Evolutionary conservation across 1,140 invertebrate species (phyloP).

Genomic region (Tetraneura akinire): DNA sequence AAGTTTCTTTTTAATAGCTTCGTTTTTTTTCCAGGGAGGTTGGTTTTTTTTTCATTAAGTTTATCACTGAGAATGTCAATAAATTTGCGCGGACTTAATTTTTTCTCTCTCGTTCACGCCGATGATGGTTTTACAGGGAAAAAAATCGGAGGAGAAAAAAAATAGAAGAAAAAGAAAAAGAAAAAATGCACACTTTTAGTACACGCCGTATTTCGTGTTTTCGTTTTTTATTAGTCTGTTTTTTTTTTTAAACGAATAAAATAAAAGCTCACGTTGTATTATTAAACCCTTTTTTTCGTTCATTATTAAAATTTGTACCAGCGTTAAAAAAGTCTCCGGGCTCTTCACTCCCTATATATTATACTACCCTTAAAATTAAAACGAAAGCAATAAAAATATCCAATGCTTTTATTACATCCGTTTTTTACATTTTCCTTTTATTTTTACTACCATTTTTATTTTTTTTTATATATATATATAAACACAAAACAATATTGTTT

Average conservation of each 20-base stretch:
- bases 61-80: conserved; percentile 47
- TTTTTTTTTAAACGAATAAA: conserved; percentile 49
- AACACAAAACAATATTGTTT: too few species aligned
- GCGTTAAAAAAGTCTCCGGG: conserved; percentile 48
- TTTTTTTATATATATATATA: too few species aligned
- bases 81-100: conserved; percentile 49
- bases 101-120: conserved; percentile 37
- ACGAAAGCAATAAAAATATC: conserved; percentile 49
- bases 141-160: too few species aligned
- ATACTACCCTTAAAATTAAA: conserved; percentile 38
- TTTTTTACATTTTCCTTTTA: conserved; percentile 9
- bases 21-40: too few species aligned
- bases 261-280: conserved; percentile 43
- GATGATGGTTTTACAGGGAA: conserved; percentile 14
- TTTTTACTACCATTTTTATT: too few species aligned
- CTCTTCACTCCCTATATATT: conserved; percentile 30
- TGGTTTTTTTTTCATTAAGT: conserved; percentile 51
- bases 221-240: conserved; percentile 49
- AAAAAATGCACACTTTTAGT: conserved; percentile 28
- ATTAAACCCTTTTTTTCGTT: conserved; percentile 50
- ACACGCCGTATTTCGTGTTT: conserved; percentile 36
- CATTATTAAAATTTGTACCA: conserved; percentile 49
- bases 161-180: neutral
- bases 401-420: conserved; percentile 36
- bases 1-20: conserved; percentile 47